Evolutionary conservation across 2,888 invertebrate species (phyloP).

Genomic region (Physocephala rufipes): DNA sequence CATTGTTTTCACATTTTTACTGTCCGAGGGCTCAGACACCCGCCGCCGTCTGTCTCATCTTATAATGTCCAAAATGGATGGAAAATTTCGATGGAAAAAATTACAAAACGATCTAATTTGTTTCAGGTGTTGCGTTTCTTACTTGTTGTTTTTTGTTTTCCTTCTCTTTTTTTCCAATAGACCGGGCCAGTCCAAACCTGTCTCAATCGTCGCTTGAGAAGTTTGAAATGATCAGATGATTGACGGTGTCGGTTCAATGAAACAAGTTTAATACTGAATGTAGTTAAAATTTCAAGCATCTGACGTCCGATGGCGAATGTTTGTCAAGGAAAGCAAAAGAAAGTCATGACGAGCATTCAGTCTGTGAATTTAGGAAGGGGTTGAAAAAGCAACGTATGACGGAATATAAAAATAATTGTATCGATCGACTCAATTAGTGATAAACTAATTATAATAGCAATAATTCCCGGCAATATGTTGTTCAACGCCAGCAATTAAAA

Average conservation of each 20-base stretch:
- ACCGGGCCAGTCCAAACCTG: neutral
- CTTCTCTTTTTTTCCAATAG: neutral
- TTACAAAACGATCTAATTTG: slow-evolving; percentile 54
- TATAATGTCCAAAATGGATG: slow-evolving; percentile 9
- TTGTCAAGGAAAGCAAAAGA: slow-evolving; percentile 1
- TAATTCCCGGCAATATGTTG: no score
- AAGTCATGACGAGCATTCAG: neutral
- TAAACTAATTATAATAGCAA: no score
- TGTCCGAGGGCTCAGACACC: no score
- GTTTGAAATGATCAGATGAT: neutral
- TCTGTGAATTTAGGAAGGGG: neutral
- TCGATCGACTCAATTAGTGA: no score
- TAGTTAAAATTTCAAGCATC: neutral
- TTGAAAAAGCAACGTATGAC: neutral
- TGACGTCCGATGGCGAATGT: neutral
- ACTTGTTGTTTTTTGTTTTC: slow-evolving; percentile 7
- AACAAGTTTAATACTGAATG: neutral
- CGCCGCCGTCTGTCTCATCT: neutral
- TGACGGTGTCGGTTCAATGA: neutral
- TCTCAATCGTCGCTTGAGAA: neutral
- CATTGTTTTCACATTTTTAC: no score
- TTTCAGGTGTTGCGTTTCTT: slow-evolving; percentile 50
- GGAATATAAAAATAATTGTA: no score
- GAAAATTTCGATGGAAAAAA: slow-evolving; percentile 16
- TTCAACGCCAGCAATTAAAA: no score